Evolutionary conservation across 1,140 invertebrate species (phyloP), one percentile per base, ranked within the genome.

Genomic region (Aphidius ervi): DNA sequence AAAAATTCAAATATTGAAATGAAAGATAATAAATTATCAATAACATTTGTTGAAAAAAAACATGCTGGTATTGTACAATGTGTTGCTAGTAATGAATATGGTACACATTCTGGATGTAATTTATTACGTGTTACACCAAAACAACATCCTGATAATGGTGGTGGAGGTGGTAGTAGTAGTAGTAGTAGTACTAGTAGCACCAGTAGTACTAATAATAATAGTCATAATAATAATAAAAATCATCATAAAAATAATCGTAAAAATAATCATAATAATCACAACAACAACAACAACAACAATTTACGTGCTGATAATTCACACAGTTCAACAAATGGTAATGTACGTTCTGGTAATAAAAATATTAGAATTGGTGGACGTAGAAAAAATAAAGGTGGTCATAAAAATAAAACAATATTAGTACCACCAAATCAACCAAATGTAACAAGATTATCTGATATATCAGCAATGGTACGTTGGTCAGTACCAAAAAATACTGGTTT

Each of bases 381-480:
- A 43, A 68, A 77, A 37, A 73, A 67, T 42, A 82, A 81, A 60
- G 78, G 81, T 5, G 78, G 74, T 43, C 80, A 79, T 64, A 75
- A 76, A 58, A 79, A 80, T 65, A 76, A 68, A 57, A 74, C 70
- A 46, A 82, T 88, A n/a, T 84, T 97, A 83, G 85, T 95, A 49
- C 93, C 94, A 0, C 94, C 94, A 0, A 87, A 88, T 5, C 86
- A 86, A 47, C 95, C 95, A 0, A 90, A 90, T 68, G 86, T 97
- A 5, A 92, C 90, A 0, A 83, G 93, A 8, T 73, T 96, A 23
- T 89, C 91, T 0, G 92, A 95, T 68, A 84, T 90, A n/a, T 93
- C 93, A 2, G 94, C 97, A 0, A 94, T 96, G 88, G 87, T 97
- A 1, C 84, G 90, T 39, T 98, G 95, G 95, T 84, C 85, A 3